Evolutionary conservation across 2,797 vertebrate species (phyloP).

Genomic region (Sorex maritimensis): DNA sequence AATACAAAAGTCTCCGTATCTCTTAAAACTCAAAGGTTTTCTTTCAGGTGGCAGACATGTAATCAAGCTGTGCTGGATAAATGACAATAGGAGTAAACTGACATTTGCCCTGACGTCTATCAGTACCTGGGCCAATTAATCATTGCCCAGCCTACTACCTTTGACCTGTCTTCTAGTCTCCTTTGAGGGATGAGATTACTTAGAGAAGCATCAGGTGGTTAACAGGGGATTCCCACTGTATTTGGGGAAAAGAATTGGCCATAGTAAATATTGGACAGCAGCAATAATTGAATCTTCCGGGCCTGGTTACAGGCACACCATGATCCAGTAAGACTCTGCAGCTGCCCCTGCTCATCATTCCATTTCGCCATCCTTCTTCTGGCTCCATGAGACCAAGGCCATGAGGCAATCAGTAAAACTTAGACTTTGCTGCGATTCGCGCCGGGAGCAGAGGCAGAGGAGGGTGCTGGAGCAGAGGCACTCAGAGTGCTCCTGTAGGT

Average conservation of each 20-base stretch:
- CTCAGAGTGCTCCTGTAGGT: background rate
- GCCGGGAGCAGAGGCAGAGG: background rate
- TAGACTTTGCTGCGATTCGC: background rate
- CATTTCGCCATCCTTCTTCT: background rate
- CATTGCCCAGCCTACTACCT: background rate
- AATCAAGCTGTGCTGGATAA: background rate
- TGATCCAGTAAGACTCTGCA: background rate
- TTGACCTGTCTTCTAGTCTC: background rate
- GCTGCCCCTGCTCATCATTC: conserved; percentile 32
- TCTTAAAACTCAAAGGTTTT: background rate
- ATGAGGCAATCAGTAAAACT: conserved; percentile 46
- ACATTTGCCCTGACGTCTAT: background rate
- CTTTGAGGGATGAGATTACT: background rate
- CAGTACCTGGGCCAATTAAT: background rate
- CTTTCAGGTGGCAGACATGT: background rate
- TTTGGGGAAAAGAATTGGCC: background rate
- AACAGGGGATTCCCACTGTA: background rate
- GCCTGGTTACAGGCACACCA: background rate
- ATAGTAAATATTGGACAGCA: background rate
- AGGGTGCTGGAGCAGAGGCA: accelerated
- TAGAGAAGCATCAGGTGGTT: no score
- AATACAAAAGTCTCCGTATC: background rate
- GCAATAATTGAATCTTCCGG: background rate
- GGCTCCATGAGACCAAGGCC: conserved; percentile 15
- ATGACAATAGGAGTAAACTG: background rate